Conservation (phyloP, 2,797 vertebrate genomes). For the Linurgus olivaceus region DNA sequence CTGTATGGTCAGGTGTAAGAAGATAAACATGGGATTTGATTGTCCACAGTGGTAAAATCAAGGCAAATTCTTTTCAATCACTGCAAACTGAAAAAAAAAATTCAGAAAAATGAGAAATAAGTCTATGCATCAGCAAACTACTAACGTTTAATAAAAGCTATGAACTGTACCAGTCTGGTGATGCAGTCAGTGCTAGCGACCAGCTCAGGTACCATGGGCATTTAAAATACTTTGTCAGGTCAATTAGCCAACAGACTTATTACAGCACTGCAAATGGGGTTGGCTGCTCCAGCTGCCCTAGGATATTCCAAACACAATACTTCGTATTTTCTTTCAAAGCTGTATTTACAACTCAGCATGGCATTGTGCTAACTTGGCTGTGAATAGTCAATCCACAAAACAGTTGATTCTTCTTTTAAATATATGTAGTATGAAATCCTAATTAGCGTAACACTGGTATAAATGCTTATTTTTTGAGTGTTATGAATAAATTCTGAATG, state of each 20-base stretch:
- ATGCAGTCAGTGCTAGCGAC: not conserved
- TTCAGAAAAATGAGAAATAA: not conserved
- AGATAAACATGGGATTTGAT: not conserved
- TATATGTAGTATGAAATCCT: not conserved
- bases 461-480: not conserved
- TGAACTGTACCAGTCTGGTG: not conserved
- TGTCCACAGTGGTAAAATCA: not conserved
- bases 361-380: not conserved
- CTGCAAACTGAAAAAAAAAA: not conserved
- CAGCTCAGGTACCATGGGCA: not conserved
- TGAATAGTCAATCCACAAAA: not conserved
- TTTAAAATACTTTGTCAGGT: not conserved
- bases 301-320: not conserved
- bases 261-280: not conserved
- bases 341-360: not conserved
- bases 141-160: not conserved
- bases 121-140: not conserved
- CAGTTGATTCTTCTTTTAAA: not conserved
- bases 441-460: not conserved
- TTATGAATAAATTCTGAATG: conserved; percentile 14
- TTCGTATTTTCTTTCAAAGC: not conserved
- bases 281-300: not conserved
- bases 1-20: not conserved
- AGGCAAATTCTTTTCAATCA: not conserved
- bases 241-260: not conserved